Evolutionary conservation across 1,140 invertebrate species (phyloP).

Genomic region (Neelides sp.): DNA sequence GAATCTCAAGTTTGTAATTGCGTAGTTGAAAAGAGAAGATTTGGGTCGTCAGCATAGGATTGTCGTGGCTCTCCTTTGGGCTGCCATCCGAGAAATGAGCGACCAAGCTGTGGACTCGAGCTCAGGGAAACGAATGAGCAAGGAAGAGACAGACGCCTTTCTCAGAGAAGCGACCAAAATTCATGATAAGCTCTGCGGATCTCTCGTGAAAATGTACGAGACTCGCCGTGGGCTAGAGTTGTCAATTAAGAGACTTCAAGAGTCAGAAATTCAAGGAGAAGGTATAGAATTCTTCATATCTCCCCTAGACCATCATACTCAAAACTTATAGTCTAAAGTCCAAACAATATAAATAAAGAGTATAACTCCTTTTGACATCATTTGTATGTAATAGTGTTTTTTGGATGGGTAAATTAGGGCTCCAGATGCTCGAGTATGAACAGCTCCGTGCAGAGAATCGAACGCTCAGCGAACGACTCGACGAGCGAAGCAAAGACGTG

Average conservation of each 20-base stretch:
- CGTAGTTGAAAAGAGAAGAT: too few relatives aligned
- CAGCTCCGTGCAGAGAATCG: conserved; percentile 21
- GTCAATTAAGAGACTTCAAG: conserved; percentile 9
- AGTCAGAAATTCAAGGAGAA: conserved; percentile 20
- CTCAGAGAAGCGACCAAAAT: conserved; percentile 8
- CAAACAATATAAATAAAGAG: too few relatives aligned
- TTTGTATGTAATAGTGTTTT: too few relatives aligned
- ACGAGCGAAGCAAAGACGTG: conserved; percentile 14
- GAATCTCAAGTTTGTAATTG: too few relatives aligned
- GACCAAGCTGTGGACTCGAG: conserved; percentile 20
- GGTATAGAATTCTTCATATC: too few relatives aligned
- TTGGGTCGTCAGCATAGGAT: too few relatives aligned
- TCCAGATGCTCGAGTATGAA: conserved; percentile 19
- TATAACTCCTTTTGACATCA: too few relatives aligned
- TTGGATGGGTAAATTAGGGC: too few relatives aligned
- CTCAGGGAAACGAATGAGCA: conserved; percentile 15
- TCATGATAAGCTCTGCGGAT: conserved; percentile 15
- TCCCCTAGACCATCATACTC: too few relatives aligned
- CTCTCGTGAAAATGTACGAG: conserved; percentile 12
- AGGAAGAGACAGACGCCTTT: conserved; percentile 14
- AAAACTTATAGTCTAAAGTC: too few relatives aligned
- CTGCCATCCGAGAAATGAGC: conserved; percentile 3
- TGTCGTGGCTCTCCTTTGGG: too few relatives aligned
- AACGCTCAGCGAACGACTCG: conserved; percentile 12
- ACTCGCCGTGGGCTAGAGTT: conserved; percentile 17